Evolutionary conservation across 2,113 vertebrate species (phyloP), one percentile per base, ranked within the genome.

Genomic region (Leiothrix lutea): DNA sequence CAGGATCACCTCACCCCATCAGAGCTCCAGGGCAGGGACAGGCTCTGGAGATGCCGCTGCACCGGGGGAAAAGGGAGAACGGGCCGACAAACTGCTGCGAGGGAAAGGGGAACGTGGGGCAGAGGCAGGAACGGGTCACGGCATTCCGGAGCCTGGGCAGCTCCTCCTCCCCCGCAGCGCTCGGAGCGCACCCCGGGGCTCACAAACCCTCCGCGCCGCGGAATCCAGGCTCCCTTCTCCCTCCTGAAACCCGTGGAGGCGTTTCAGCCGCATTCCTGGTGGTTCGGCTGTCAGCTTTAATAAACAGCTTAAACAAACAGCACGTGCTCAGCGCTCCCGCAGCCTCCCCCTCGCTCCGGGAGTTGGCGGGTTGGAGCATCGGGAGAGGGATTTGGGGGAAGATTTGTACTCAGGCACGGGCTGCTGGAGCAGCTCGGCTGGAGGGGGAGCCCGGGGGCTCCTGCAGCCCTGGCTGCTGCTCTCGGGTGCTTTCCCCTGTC

Each of bases 201-300:
- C 1, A 0, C 1, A 19, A 50, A 9, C 11, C 58, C 58, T 11
- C 35, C 6, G 35, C 50, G 69, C 90, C 61, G 1, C 24, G 0
- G 35, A 2, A 5, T 0, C 7, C 83, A 2, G 48, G 6, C 45
- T 47, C 8, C 3, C 45, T 24, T 5, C 48, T 35, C 50, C 64
- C 45, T 5, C 33, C 67, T 17, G 0, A 9, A 6, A 3, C 11
- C 26, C 65, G 9, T 0, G 25, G 45, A 29, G 69, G 51, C 26
- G 2, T 58, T 81, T 20, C 84, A 60, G 84, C 84, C 62, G 80
- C 2, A 11, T 67, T 80, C 8, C 31, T 3, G 8, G 47, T 1
- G 51, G 22, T 90, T 24, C 22, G 69, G 4, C 86, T 82, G 82
- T 20, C 80, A 14, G 21, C 20, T 86, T 77, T 40, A 72, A 74